A percentile compares a stretch with the other conserved stretches of the same genome.
phyloP scores from a whole-genome alignment of 2,797 vertebrate species.

The Coregonus ussuriensis region DNA sequence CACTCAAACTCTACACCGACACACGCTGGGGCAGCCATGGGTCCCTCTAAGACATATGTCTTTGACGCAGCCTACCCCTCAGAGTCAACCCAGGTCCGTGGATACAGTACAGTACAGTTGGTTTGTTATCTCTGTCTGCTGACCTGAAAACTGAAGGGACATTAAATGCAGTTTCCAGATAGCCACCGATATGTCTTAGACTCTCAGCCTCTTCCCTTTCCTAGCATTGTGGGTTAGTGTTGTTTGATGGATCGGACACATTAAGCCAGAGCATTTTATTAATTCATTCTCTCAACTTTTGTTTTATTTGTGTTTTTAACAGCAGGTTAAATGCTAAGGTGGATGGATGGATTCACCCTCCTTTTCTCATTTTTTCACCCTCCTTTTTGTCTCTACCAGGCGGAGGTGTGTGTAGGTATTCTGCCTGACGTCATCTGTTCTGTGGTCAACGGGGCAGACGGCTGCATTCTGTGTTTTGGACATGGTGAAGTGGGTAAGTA shows the following conservation, averaged over 20 bases:
- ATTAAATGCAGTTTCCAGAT: background rate
- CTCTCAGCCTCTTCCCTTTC: background rate
- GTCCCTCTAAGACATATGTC: slow-evolving; percentile 88
- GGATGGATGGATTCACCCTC: background rate
- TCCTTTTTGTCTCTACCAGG: slow-evolving; percentile 69
- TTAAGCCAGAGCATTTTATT: background rate
- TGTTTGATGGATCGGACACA: background rate
- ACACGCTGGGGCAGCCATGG: slow-evolving; percentile 69
- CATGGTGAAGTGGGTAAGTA: slow-evolving; percentile 90
- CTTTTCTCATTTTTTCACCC: slow-evolving; percentile 44
- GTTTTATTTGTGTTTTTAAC: slow-evolving; percentile 16
- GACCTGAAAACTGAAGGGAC: slow-evolving; percentile 19
- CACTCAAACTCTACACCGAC: slow-evolving; percentile 77
- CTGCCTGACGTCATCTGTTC: slow-evolving; percentile 95
- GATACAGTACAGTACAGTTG: background rate
- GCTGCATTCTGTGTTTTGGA: slow-evolving; percentile 93
- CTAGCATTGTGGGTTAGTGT: too few relatives aligned
- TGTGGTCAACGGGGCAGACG: slow-evolving; percentile 93
- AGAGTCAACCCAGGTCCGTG: slow-evolving; percentile 90
- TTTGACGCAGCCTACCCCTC: slow-evolving; percentile 90
- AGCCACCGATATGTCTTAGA: background rate
- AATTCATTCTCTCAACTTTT: background rate
- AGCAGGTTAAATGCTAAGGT: background rate
- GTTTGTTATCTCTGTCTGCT: slow-evolving; percentile 24
- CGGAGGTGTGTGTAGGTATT: slow-evolving; percentile 90